Conservation (phyloP, 2,113 vertebrate species). For the Halichoeres trimaculatus region DNA sequence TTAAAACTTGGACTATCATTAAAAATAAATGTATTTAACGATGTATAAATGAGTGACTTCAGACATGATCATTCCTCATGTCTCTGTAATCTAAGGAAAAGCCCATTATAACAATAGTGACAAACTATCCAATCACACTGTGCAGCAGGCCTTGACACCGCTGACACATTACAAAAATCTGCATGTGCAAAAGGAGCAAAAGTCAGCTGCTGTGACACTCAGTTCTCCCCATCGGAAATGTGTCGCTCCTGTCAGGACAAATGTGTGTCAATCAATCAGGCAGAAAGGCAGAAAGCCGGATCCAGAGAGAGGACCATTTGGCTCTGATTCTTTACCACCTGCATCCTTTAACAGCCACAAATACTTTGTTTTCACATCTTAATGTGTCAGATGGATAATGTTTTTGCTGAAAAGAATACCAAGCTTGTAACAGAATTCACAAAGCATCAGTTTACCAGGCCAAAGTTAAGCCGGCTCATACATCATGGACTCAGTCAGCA, state of each 20-base stretch:
- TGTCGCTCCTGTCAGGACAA: slow-evolving; percentile 2
- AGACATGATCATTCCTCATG: slow-evolving; percentile 33
- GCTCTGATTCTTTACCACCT: not conserved
- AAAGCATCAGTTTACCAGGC: too few relatives aligned
- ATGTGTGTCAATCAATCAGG: slow-evolving; percentile 7
- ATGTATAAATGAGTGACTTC: slow-evolving; percentile 30
- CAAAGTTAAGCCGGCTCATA: too few relatives aligned
- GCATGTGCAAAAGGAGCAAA: slow-evolving; percentile 8
- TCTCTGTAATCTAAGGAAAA: slow-evolving; percentile 34
- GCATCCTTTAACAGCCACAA: not conserved
- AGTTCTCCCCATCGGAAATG: not conserved
- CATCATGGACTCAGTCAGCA: too few relatives aligned
- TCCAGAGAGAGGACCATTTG: not conserved
- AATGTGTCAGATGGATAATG: too few relatives aligned
- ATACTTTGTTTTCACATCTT: too few relatives aligned
- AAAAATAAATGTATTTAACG: slow-evolving; percentile 7
- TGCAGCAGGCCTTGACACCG: slow-evolving; percentile 45
- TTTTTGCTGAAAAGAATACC: too few relatives aligned
- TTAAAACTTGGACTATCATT: not conserved
- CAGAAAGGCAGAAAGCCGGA: not conserved
- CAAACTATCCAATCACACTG: slow-evolving; percentile 47
- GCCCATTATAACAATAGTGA: slow-evolving; percentile 41
- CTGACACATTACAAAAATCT: slow-evolving; percentile 13
- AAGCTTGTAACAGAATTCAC: too few relatives aligned
- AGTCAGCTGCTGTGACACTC: not conserved